Conservation (phyloP, 1,140 invertebrate genomes). For the Metaphire vulgaris region DNA sequence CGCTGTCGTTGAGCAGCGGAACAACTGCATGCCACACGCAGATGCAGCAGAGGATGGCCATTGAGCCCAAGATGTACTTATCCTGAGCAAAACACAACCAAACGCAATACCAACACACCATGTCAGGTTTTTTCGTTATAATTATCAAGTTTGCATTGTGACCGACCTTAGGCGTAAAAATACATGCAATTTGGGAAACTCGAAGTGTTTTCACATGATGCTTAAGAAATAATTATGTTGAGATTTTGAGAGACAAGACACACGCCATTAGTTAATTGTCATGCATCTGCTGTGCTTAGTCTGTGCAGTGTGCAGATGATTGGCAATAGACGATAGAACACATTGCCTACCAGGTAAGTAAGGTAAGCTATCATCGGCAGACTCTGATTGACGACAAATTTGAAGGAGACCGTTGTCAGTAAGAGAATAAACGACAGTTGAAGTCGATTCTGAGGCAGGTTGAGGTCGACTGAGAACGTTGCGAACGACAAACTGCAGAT, state of each 20-base stretch:
- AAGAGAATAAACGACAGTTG: constrained; percentile 43
- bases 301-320: too few relatives aligned
- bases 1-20: constrained; percentile 22
- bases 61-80: constrained; percentile 35
- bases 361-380: constrained; percentile 31
- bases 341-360: constrained; percentile 29
- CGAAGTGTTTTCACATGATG: too few relatives aligned
- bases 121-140: too few relatives aligned
- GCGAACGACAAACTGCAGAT: constrained; percentile 43
- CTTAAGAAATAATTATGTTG: too few relatives aligned
- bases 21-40: constrained; percentile 36
- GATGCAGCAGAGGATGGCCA: constrained; percentile 32
- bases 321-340: too few relatives aligned
- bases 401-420: constrained; percentile 37
- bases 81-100: constrained; percentile 28
- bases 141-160: too few relatives aligned
- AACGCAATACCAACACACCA: too few relatives aligned
- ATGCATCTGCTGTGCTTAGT: too few relatives aligned
- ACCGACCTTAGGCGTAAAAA: too few relatives aligned
- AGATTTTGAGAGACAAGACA: too few relatives aligned
- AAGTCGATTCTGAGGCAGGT: constrained; percentile 36
- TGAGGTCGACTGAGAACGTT: constrained; percentile 37
- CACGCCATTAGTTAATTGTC: too few relatives aligned
- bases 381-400: constrained; percentile 31
- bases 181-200: too few relatives aligned